Percentiles rank a stretch among this genome's conserved stretches.
These are phyloP conservation scores for Steinernema carpocapsae DNA, from an alignment of 2,888 invertebrate species.

Conservation along the genomic window DNA sequence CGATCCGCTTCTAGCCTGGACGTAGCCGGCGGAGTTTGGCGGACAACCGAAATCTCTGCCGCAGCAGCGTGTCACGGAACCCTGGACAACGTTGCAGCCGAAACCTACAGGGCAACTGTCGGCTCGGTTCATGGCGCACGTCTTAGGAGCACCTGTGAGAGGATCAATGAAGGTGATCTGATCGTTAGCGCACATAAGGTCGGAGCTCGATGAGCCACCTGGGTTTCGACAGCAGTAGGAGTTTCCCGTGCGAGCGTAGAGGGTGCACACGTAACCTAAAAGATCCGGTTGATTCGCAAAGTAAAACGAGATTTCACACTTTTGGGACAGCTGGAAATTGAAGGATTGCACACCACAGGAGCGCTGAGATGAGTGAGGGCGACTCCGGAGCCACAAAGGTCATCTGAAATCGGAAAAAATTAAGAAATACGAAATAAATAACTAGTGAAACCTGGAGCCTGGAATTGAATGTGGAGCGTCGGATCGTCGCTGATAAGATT, in stretches of 20 bases:
- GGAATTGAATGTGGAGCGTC: constrained; percentile 63
- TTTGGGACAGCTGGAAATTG: constrained; percentile 65
- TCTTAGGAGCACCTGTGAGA: constrained; percentile 59
- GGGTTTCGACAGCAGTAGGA: constrained; percentile 65
- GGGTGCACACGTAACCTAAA: constrained; percentile 65
- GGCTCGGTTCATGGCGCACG: constrained; percentile 57
- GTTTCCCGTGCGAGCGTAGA: constrained; percentile 66
- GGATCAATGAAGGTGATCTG: constrained; percentile 65
- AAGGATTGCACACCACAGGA: constrained; percentile 67
- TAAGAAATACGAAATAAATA: not conserved
- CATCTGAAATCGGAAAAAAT: constrained; percentile 57
- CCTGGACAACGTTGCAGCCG: constrained; percentile 65
- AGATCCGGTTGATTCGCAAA: not conserved
- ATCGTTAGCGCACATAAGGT: constrained; percentile 56
- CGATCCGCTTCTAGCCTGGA: constrained; percentile 56
- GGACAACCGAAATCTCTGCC: constrained; percentile 67
- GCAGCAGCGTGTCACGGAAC: constrained; percentile 64
- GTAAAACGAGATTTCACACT: constrained; percentile 40
- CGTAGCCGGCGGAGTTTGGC: constrained; percentile 64
- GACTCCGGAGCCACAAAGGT: constrained; percentile 65
- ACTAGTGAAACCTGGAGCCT: constrained; percentile 63
- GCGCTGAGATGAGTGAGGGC: constrained; percentile 66
- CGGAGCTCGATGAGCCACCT: constrained; percentile 23
- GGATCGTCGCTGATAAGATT: constrained; percentile 52
- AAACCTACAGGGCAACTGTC: constrained; percentile 65